Evolutionary conservation across 2,797 vertebrate species (phyloP).

Genomic region (Pseudopleuronectes americanus): DNA sequence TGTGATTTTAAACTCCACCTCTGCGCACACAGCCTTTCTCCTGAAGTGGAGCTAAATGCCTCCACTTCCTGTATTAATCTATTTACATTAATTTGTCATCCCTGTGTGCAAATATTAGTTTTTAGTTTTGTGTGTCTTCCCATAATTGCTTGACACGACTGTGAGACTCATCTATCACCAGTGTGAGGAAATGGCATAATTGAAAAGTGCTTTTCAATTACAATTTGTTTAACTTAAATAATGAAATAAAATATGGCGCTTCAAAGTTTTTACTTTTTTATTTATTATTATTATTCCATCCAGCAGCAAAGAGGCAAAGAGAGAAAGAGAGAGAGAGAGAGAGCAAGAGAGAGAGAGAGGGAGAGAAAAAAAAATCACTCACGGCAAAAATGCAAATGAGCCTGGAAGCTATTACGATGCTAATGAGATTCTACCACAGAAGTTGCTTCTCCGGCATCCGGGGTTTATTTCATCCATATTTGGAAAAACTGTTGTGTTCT

Average conservation of each 20-base stretch:
- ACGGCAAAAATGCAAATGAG: slow-evolving; percentile 89
- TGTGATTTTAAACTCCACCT: slow-evolving; percentile 48
- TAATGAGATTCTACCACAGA: slow-evolving; percentile 89
- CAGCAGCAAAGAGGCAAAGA: slow-evolving; percentile 66
- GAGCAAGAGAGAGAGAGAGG: slow-evolving; percentile 29
- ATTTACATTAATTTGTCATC: slow-evolving; percentile 76
- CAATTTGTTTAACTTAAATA: slow-evolving; percentile 85
- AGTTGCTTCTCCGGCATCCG: slow-evolving; percentile 82
- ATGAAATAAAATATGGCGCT: slow-evolving; percentile 81
- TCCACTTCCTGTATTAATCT: slow-evolving; percentile 70
- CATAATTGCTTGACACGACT: slow-evolving; percentile 76
- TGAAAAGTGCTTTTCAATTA: slow-evolving; percentile 86
- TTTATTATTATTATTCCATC: slow-evolving; percentile 73
- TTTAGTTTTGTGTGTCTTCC: slow-evolving; percentile 73
- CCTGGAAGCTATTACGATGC: slow-evolving; percentile 89
- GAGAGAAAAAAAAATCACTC: slow-evolving; percentile 79
- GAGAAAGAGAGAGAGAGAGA: slow-evolving; percentile 40
- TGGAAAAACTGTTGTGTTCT: slow-evolving; percentile 83
- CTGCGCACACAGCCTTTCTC: slow-evolving; percentile 45
- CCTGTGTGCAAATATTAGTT: slow-evolving; percentile 79
- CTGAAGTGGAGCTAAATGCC: slow-evolving; percentile 66
- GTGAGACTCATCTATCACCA: slow-evolving; percentile 77
- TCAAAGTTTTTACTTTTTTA: slow-evolving; percentile 79
- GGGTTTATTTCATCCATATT: slow-evolving; percentile 87
- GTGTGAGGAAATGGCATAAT: slow-evolving; percentile 75